Evolutionary conservation across 2,888 invertebrate species (phyloP), one percentile per base, ranked within the genome.

Genomic region (Halocaridina rubra): DNA sequence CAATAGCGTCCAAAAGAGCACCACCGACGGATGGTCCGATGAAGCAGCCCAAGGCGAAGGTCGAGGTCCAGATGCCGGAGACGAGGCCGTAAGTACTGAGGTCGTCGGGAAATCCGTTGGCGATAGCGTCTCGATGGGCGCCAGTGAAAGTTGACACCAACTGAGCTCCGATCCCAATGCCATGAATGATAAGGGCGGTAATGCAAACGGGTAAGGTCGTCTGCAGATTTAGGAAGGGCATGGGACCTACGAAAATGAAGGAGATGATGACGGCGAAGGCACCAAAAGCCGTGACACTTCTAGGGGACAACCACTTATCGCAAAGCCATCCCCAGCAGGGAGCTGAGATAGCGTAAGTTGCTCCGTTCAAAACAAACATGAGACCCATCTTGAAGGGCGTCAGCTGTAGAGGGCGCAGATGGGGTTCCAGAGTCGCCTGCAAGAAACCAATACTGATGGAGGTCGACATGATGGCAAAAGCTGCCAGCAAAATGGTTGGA

Each of bases 41-140:
- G 91, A 96, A 96, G 1, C 96, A 95, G 0, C 97, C 97, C 10
- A 97, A 92, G 0, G 97, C 96, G 90, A 97, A 97, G 0, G 95
- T 94, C 0, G 96, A 96, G 0, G 97, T 97, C 95, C 97, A 97
- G 89, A 97, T 92, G 0, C 97, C 97, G 0, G 97, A 96, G 16
- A 97, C 95, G 46, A 97, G 92, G 0, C 97, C 97, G 90, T 96
- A 97, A 0, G 97, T 97, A 90, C 96, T 95, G 88, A 97, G 93
- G 87, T 94, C 95, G 91, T 97, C 96, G 0, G 96, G 95, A 89
- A 96, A 94, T 0, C 96, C 96, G 0, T 93, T 92, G 89, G 95
- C 95, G 10, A 96, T 93, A 5, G 95, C 94, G 7, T 95, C 95
- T 88, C 94, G 93, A 5, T 97, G 92, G 7, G 96, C 96, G 90